phyloP scores from a whole-genome alignment of 2,888 invertebrate species.

The Cryptus viduatorius region DNA sequence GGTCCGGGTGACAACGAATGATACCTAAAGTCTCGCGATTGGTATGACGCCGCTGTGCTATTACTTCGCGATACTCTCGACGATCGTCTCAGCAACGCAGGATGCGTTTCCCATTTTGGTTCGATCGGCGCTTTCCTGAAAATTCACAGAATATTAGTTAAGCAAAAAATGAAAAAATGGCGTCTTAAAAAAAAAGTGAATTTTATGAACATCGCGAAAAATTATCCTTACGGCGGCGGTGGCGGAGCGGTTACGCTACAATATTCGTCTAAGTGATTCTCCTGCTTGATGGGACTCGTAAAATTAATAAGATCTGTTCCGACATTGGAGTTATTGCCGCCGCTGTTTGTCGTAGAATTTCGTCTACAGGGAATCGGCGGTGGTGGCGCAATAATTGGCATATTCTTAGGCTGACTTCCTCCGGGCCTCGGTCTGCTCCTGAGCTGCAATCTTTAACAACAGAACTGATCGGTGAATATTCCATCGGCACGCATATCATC shows the following conservation, averaged over 20 bases:
- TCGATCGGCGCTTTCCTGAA: slow-evolving; percentile 79
- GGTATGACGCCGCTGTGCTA: slow-evolving; percentile 82
- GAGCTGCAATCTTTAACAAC: slow-evolving; percentile 82
- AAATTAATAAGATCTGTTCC: slow-evolving; percentile 82
- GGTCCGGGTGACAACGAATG: slow-evolving; percentile 80
- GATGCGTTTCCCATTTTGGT: slow-evolving; percentile 83
- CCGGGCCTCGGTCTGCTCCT: slow-evolving; percentile 88
- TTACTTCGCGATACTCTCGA: slow-evolving; percentile 82
- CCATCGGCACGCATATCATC: not conserved
- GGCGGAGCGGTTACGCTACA: slow-evolving; percentile 79
- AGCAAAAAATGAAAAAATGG: not conserved
- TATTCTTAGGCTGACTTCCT: slow-evolving; percentile 84
- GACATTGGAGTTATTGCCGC: slow-evolving; percentile 75
- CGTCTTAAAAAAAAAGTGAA: not conserved
- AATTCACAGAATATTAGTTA: slow-evolving; percentile 25
- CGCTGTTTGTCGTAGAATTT: slow-evolving; percentile 81
- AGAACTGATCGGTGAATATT: not conserved
- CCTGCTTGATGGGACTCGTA: slow-evolving; percentile 83
- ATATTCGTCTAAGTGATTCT: slow-evolving; percentile 79
- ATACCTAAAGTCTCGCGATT: slow-evolving; percentile 81
- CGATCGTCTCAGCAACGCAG: slow-evolving; percentile 79
- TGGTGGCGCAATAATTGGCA: slow-evolving; percentile 85
- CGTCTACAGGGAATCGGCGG: slow-evolving; percentile 83
- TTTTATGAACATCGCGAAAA: slow-evolving; percentile 8
- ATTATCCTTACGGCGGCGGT: slow-evolving; percentile 77